Percentiles rank a stretch among this genome's conserved stretches.
These are phyloP conservation scores for Doryteuthis pealeii DNA, from an alignment of 1,140 invertebrate species.

Conservation along the genomic window DNA sequence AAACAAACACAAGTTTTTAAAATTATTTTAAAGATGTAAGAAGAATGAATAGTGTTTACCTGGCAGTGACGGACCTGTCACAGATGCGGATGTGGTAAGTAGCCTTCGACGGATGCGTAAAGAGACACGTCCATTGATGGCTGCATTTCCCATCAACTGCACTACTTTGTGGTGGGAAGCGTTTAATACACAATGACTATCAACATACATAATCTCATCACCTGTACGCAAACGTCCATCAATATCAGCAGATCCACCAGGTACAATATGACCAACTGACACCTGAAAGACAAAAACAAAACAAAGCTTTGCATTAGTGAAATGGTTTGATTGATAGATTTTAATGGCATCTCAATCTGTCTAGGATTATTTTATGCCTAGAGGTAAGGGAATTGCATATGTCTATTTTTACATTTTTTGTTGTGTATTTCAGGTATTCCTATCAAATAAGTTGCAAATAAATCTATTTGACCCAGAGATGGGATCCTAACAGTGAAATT, in stretches of 20 bases:
- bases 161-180: slow-evolving; percentile 89
- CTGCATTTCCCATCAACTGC: slow-evolving; percentile 82
- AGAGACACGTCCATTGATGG: slow-evolving; percentile 72
- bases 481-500: too few relatives aligned
- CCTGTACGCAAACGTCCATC: slow-evolving; percentile 83
- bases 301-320: slow-evolving; percentile 87
- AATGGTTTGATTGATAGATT: slow-evolving; percentile 52
- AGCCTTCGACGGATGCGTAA: slow-evolving; percentile 54
- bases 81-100: slow-evolving; percentile 17
- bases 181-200: slow-evolving; percentile 76
- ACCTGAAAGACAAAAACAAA: slow-evolving; percentile 63
- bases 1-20: too few relatives aligned
- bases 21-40: too few relatives aligned
- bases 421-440: too few relatives aligned
- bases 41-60: too few relatives aligned
- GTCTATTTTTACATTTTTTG: too few relatives aligned
- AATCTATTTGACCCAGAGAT: too few relatives aligned
- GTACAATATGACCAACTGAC: slow-evolving; percentile 92
- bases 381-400: too few relatives aligned
- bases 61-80: not conserved
- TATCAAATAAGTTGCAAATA: too few relatives aligned
- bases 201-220: slow-evolving; percentile 83
- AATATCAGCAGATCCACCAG: slow-evolving; percentile 85
- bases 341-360: too few relatives aligned
- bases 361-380: not conserved